These are phyloP conservation scores for Steinernema scapterisci DNA, from an alignment of 2,888 invertebrate genomes.

Conservation along the genomic window DNA sequence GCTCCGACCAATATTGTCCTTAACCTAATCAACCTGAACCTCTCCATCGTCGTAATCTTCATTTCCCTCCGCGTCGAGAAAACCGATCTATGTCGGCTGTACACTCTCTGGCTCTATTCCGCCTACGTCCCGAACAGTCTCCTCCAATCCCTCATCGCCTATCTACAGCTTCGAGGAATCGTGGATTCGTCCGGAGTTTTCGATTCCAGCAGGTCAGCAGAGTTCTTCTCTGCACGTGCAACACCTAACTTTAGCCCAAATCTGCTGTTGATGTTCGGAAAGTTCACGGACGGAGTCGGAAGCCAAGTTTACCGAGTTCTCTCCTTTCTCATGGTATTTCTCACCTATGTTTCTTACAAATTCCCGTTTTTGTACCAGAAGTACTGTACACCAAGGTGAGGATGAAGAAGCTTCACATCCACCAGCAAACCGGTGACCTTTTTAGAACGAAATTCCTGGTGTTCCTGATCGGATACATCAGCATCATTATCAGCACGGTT, in stretches of 20 bases:
- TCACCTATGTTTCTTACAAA: not conserved
- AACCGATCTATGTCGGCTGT: not conserved
- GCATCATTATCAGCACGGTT: not conserved
- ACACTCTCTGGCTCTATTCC: constrained; percentile 3
- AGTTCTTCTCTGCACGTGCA: not conserved
- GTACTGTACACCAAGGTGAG: not conserved
- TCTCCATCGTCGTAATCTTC: constrained; percentile 10
- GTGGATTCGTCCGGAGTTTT: not conserved
- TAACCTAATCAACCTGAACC: not conserved
- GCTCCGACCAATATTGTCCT: not conserved
- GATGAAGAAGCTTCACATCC: no score
- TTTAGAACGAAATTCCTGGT: not conserved
- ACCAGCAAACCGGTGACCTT: not conserved
- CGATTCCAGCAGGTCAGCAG: not conserved
- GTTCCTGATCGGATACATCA: not conserved
- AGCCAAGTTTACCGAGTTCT: not conserved
- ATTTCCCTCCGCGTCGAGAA: not conserved
- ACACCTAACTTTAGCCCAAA: not conserved
- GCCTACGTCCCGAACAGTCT: constrained; percentile 5
- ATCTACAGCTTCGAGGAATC: not conserved
- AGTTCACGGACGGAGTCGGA: not conserved
- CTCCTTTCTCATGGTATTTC: constrained; percentile 5
- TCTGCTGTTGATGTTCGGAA: not conserved
- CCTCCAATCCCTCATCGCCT: not conserved
- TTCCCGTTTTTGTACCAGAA: not conserved